Conservation (phyloP, 2,888 invertebrate genomes). For the Drosophila vallismaia region DNA sequence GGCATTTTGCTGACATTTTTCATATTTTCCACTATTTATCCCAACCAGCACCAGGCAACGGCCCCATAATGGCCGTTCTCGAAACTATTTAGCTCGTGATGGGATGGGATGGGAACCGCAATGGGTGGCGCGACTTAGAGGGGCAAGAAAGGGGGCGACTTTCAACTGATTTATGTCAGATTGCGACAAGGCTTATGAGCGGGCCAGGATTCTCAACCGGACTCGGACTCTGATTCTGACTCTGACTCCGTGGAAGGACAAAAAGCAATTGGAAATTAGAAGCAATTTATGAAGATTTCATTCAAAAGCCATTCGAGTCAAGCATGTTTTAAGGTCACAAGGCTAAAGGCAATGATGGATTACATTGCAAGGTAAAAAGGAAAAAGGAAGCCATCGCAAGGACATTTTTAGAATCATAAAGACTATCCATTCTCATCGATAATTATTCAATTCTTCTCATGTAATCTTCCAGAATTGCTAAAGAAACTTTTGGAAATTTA, state of each 20-base stretch:
- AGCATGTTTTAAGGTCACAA: neutral
- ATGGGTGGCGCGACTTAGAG: too few species aligned
- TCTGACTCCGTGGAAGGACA: neutral
- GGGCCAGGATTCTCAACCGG: too few species aligned
- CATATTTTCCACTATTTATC: slow-evolving; percentile 35
- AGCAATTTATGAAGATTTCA: slow-evolving; percentile 10
- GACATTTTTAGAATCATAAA: too few species aligned
- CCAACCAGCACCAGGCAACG: neutral
- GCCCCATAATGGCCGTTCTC: slow-evolving; percentile 5
- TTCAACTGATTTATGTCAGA: slow-evolving; percentile 25
- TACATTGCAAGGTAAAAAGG: too few species aligned
- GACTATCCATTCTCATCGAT: too few species aligned
- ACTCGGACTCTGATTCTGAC: too few species aligned
- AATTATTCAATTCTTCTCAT: neutral
- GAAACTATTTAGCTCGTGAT: slow-evolving; percentile 41
- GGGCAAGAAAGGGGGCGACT: neutral
- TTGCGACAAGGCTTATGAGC: slow-evolving; percentile 8
- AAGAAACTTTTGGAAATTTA: slow-evolving; percentile 10
- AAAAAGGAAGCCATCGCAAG: too few species aligned
- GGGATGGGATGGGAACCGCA: neutral
- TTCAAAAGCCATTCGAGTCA: neutral
- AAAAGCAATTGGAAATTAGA: slow-evolving; percentile 3
- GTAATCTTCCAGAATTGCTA: too few species aligned
- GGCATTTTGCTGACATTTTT: slow-evolving; percentile 43
- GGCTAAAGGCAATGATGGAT: neutral